These are phyloP conservation scores for Xiphophorus maculatus DNA, from an alignment of 2,113 vertebrate genomes.

Conservation along the genomic window DNA sequence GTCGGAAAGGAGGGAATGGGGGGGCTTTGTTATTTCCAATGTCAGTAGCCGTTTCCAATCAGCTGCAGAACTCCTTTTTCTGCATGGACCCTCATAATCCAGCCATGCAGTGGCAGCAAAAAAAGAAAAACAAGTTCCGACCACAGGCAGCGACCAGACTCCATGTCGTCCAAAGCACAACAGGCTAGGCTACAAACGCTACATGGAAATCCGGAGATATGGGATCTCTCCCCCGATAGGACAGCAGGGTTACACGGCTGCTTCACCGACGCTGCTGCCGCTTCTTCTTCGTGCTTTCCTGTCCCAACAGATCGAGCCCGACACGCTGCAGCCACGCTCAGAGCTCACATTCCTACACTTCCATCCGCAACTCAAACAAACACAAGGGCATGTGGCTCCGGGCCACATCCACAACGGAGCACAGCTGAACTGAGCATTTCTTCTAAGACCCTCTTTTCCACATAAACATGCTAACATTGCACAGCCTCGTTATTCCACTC, in stretches of 20 bases:
- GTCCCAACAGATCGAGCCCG: neutral
- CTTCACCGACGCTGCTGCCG: neutral
- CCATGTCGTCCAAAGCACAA: neutral
- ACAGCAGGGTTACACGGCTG: neutral
- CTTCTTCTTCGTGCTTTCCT: neutral
- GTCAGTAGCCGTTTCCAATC: slow-evolving; percentile 53
- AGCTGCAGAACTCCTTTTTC: slow-evolving; percentile 17
- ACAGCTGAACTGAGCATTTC: no score
- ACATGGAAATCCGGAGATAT: neutral
- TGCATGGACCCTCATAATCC: slow-evolving; percentile 3
- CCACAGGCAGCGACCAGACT: neutral
- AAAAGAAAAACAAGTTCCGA: neutral
- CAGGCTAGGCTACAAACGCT: slow-evolving; percentile 1
- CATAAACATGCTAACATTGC: no score
- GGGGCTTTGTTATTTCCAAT: slow-evolving; percentile 64
- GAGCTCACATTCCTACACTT: neutral
- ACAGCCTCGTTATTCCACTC: no score
- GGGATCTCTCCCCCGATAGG: neutral
- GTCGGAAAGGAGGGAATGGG: neutral
- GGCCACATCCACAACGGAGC: neutral
- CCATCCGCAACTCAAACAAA: neutral
- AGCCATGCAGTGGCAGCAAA: neutral
- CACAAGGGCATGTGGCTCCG: neutral
- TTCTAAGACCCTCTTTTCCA: no score
- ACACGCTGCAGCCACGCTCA: neutral